Percentiles rank a stretch among this genome's conserved stretches.
phyloP scores from a whole-genome alignment of 2,888 invertebrate species.

The Epistrophe eligans region DNA sequence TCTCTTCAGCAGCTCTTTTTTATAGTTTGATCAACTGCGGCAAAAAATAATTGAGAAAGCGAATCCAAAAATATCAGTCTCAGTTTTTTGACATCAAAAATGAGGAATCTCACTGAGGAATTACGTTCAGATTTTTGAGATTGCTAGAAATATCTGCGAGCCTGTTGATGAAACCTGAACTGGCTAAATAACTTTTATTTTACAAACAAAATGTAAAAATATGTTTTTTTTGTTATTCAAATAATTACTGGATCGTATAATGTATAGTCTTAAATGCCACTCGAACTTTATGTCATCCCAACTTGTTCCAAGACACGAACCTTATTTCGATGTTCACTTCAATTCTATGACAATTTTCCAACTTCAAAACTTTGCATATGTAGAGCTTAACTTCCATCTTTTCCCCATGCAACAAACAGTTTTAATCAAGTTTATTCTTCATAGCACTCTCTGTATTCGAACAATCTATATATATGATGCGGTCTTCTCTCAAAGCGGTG shows the following conservation, averaged over 20 bases:
- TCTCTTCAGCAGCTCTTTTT: too few relatives aligned
- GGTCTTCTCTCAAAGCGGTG: conserved; percentile 52
- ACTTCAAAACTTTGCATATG: background rate
- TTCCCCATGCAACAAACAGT: conserved; percentile 22
- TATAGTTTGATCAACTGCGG: too few relatives aligned
- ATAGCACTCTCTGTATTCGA: background rate
- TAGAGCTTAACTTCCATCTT: background rate
- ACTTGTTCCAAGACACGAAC: background rate
- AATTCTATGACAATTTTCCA: background rate
- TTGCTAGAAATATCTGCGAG: too few relatives aligned
- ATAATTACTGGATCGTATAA: background rate
- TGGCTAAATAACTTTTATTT: too few relatives aligned
- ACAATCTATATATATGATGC: conserved; percentile 33
- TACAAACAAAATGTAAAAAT: too few relatives aligned
- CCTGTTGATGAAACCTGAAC: too few relatives aligned
- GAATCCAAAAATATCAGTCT: too few relatives aligned
- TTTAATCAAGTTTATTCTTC: conserved; percentile 8
- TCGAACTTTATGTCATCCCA: background rate
- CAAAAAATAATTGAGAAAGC: too few relatives aligned
- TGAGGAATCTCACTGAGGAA: too few relatives aligned
- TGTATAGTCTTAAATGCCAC: background rate
- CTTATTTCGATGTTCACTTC: background rate
- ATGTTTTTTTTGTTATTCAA: too few relatives aligned
- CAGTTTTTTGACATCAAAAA: too few relatives aligned
- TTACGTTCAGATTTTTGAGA: too few relatives aligned